phyloP scores from a whole-genome alignment of 1,140 invertebrate genomes.

The Pectinophora gossypiella region DNA sequence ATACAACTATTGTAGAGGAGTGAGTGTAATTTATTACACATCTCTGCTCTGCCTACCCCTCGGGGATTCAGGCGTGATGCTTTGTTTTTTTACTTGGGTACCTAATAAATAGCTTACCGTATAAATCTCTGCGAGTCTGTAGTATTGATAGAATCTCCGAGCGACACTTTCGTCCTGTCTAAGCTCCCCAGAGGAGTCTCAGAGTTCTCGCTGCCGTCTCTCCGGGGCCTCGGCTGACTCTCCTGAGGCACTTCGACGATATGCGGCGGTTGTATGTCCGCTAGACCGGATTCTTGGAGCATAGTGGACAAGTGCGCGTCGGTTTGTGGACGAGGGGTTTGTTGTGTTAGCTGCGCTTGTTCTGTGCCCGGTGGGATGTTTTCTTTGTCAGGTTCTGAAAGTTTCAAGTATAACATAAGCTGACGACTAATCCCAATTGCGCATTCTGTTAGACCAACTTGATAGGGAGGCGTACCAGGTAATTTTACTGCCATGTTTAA shows the following conservation, averaged over 20 bases:
- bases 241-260: neutral
- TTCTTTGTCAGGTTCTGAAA: conserved; percentile 46
- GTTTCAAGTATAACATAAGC: too few relatives aligned
- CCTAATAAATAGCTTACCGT: conserved; percentile 22
- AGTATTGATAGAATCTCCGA: conserved; percentile 48
- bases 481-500: too few relatives aligned
- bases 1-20: too few relatives aligned
- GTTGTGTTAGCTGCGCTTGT: neutral
- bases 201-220: conserved; percentile 24
- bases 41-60: too few relatives aligned
- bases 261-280: conserved; percentile 16
- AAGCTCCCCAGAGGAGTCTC: conserved; percentile 55
- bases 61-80: too few relatives aligned
- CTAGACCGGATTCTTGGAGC: conserved; percentile 39
- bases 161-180: conserved; percentile 57
- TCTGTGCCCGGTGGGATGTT: conserved; percentile 30
- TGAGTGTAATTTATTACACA: too few relatives aligned
- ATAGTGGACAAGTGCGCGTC: conserved; percentile 17
- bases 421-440: too few relatives aligned
- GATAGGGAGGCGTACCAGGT: too few relatives aligned
- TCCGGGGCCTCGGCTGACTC: neutral
- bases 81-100: neutral
- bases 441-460: too few relatives aligned
- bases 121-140: conserved; percentile 48
- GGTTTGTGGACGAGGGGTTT: neutral